Evolutionary conservation across 2,888 invertebrate species (phyloP), one percentile per base, ranked within the genome.

Genomic region (Noctua pronuba): DNA sequence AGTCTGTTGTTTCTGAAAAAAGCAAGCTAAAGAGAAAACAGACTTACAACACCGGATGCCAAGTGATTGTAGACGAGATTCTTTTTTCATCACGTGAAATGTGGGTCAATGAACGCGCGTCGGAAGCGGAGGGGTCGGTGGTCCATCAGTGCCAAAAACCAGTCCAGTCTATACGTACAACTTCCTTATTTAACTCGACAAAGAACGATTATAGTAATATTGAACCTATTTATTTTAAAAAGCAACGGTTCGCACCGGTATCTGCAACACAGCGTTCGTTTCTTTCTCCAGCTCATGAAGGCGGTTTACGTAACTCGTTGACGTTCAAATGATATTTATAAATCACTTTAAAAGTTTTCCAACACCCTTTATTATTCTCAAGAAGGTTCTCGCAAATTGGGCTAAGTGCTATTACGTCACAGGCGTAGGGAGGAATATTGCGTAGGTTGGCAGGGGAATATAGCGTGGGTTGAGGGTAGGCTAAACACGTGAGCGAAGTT

Each of bases 331-430:
- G 10, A 38, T n/a, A 80, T 78, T 64, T 65, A 65, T 73, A 65
- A 58, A 65, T 73, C 21, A 2, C 31, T 49, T 13, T 10, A 16
- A 38, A 77, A 70, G 35, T 73, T 67, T 70, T 44, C 41, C n/a
- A 24, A 35, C 31, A 60, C 38, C 65, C 60, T 62, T 18, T 28
- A 49, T 55, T 64, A 28, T 73, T 44, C 44, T 28, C 24, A 55
- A 49, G 41, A 35, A 71, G 55, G 66, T 58, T 80, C 55, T 66
- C n/a, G 65, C 21, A 69, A 72, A 80, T 75, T 72, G 74, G 31
- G 60, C 16, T 1, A 69, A 73, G 38, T 62, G 52, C 31, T 55
- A 58, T 83, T 58, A 84, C 82, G 80, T 83, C 85, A 83, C 65
- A 55, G 60, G 72, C 65, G n/a, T 38, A 69, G 68, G 74, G 74